Percentiles rank a stretch among this genome's conserved stretches.
phyloP scores from a whole-genome alignment of 2,888 invertebrate species.

The Apodemia mormo region DNA sequence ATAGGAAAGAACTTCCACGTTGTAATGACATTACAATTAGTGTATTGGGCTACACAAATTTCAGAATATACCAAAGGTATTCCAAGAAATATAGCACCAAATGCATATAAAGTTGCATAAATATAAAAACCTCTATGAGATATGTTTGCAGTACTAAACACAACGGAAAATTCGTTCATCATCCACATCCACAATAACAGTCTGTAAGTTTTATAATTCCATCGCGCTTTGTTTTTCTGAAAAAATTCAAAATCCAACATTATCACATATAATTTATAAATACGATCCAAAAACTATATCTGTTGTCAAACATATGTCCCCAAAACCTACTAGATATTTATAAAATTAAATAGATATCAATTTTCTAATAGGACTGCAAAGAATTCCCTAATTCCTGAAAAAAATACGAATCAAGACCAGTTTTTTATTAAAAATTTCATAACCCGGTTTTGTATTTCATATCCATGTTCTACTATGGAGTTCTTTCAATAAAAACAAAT shows the following conservation, averaged over 20 bases:
- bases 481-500: no score
- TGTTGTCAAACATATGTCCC: background rate
- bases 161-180: constrained; percentile 60
- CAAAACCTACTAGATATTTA: background rate
- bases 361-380: no score
- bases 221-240: constrained; percentile 47
- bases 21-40: constrained; percentile 56
- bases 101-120: constrained; percentile 47
- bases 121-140: constrained; percentile 60
- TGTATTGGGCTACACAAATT: constrained; percentile 67
- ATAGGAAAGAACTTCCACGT: constrained; percentile 70
- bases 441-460: no score
- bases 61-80: constrained; percentile 70
- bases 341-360: background rate
- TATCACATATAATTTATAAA: background rate
- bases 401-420: no score
- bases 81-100: constrained; percentile 57
- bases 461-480: no score
- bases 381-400: no score
- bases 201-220: constrained; percentile 60
- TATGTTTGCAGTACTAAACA: constrained; percentile 52
- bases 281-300: background rate
- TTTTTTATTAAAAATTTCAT: no score
- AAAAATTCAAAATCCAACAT: constrained; percentile 33
- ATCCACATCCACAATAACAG: constrained; percentile 64